Evolutionary conservation across 1,140 invertebrate species (phyloP).

Genomic region (Apis laboriosa): DNA sequence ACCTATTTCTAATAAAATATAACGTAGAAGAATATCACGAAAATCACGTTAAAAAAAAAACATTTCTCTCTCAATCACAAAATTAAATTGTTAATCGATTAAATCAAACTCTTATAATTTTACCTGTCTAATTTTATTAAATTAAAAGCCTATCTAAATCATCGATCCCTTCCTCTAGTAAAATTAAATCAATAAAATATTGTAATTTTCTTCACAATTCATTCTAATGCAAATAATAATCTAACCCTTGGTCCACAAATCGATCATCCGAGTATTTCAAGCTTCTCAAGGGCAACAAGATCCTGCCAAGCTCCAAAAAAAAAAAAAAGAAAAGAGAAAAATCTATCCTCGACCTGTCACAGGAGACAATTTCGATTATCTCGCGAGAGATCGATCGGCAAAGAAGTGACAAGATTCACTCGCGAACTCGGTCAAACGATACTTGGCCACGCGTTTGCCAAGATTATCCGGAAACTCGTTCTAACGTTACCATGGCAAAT

Average conservation of each 20-base stretch:
- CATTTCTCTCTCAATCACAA: too few relatives aligned
- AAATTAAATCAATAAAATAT: too few relatives aligned
- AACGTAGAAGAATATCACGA: too few relatives aligned
- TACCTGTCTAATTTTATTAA: too few relatives aligned
- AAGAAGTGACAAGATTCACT: not conserved
- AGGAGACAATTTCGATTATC: not conserved
- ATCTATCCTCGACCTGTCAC: not conserved
- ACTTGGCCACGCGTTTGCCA: constrained; percentile 34
- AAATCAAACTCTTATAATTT: too few relatives aligned
- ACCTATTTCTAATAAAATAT: too few relatives aligned
- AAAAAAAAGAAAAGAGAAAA: not conserved
- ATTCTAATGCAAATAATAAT: not conserved
- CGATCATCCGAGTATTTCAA: not conserved
- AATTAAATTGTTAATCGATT: too few relatives aligned
- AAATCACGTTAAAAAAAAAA: too few relatives aligned
- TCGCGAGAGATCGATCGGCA: not conserved
- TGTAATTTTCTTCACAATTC: not conserved
- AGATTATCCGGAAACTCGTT: constrained; percentile 59
- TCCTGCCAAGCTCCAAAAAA: too few relatives aligned
- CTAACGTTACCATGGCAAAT: constrained; percentile 56
- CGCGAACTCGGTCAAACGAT: constrained; percentile 32
- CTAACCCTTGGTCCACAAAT: not conserved
- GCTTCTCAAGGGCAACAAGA: not conserved
- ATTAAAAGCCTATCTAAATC: too few relatives aligned
- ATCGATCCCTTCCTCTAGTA: too few relatives aligned